Percentiles rank a stretch among this genome's conserved stretches.
Conservation (phyloP, 2,797 vertebrate species). For the Malurus splendens region DNA sequence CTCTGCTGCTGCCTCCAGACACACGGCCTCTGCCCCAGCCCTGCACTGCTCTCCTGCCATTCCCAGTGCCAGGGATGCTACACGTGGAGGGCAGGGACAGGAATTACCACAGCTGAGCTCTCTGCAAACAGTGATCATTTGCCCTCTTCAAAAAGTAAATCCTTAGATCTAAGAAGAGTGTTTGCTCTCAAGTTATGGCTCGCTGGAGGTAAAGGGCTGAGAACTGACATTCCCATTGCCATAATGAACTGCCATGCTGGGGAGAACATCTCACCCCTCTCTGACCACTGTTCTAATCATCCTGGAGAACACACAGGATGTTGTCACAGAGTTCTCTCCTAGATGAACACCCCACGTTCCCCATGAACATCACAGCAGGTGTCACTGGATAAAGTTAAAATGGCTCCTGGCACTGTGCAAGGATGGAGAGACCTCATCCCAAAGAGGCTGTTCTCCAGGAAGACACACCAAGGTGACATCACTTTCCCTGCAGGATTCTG, state of each 20-base stretch:
- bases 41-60: background rate
- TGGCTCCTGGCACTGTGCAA: background rate
- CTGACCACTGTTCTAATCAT: background rate
- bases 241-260: background rate
- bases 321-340: background rate
- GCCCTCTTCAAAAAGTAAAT: background rate
- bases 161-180: background rate
- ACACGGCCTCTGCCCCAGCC: background rate
- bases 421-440: background rate
- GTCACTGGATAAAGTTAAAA: background rate
- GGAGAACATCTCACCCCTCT: background rate
- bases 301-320: background rate
- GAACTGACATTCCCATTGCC: background rate
- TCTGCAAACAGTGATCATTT: background rate
- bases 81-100: rapidly evolving
- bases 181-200: background rate
- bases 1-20: background rate
- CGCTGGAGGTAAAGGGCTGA: background rate
- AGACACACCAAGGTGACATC: background rate
- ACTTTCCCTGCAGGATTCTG: background rate
- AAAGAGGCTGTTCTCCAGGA: background rate
- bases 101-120: background rate
- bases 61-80: rapidly evolving
- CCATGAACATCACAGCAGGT: background rate
- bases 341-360: background rate